A percentile compares a stretch with the other conserved stretches of the same genome.
These are phyloP conservation scores for Hemibagrus wyckioides DNA, from an alignment of 2,113 vertebrate genomes.

Conservation along the genomic window DNA sequence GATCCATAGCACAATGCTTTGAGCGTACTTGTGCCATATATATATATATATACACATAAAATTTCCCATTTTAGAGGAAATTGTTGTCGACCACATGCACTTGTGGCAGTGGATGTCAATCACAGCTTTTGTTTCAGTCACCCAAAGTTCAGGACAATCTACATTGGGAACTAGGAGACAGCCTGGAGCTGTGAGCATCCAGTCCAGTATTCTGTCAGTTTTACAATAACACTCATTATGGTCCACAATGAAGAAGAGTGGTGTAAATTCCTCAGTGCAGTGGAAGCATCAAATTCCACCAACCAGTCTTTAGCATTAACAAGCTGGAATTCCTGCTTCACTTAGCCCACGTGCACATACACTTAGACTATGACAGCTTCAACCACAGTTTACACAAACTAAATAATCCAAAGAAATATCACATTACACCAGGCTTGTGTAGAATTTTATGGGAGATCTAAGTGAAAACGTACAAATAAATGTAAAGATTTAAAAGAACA, in stretches of 20 bases:
- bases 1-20: background rate
- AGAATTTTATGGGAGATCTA: background rate
- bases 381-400: background rate
- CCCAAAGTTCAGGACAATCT: constrained; percentile 17
- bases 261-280: constrained; percentile 11
- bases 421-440: background rate
- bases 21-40: background rate
- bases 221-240: background rate
- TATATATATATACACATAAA: background rate
- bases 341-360: background rate
- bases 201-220: constrained; percentile 2
- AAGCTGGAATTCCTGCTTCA: constrained; percentile 14
- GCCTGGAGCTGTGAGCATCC: background rate
- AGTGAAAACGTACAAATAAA: background rate
- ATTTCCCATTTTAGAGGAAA: background rate
- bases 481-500: background rate
- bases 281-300: constrained; percentile 28
- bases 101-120: constrained; percentile 16
- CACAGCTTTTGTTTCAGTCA: constrained; percentile 33
- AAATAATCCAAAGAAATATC: constrained; percentile 1
- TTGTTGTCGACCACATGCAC: constrained; percentile 6
- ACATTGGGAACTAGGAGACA: background rate
- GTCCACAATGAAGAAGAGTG: background rate
- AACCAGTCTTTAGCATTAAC: constrained; percentile 29
- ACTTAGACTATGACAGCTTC: background rate